A percentile compares a stretch with the other conserved stretches of the same genome.
Evolutionary conservation across 2,888 invertebrate species (phyloP).

Genomic region (Heterodera filipjevi): DNA sequence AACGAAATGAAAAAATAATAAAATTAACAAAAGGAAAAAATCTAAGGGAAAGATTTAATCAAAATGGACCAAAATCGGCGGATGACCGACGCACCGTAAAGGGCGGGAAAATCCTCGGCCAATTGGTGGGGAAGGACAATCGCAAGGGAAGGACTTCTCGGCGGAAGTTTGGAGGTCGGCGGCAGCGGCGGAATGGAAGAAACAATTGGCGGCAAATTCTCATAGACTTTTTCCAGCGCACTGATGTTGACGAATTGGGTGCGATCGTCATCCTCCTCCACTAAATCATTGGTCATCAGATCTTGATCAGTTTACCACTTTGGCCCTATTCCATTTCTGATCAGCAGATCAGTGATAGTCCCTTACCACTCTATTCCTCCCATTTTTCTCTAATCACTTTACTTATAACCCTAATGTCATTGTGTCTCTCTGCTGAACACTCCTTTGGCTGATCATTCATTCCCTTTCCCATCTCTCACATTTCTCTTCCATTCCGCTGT

Average conservation of each 20-base stretch:
- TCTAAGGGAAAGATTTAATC: not conserved
- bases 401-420: too few species aligned
- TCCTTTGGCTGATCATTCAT: not conserved
- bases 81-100: conserved; percentile 1
- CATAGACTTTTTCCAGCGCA: not conserved
- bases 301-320: too few species aligned
- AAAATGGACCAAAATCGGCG: too few species aligned
- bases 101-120: conserved; percentile 7
- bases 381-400: too few species aligned
- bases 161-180: not conserved
- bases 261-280: conserved; percentile 10
- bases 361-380: not conserved
- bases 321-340: too few species aligned
- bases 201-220: conserved; percentile 3
- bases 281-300: not conserved
- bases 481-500: conserved; percentile 19
- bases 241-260: conserved; percentile 15
- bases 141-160: not conserved
- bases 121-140: not conserved
- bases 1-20: not conserved
- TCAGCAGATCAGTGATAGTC: too few species aligned
- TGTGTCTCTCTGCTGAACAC: not conserved
- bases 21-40: not conserved
- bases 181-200: not conserved
- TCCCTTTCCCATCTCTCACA: not conserved